Base-by-base conservation (phyloP, 1,140 invertebrate genomes). In the Brachystomella parvula region DNA sequence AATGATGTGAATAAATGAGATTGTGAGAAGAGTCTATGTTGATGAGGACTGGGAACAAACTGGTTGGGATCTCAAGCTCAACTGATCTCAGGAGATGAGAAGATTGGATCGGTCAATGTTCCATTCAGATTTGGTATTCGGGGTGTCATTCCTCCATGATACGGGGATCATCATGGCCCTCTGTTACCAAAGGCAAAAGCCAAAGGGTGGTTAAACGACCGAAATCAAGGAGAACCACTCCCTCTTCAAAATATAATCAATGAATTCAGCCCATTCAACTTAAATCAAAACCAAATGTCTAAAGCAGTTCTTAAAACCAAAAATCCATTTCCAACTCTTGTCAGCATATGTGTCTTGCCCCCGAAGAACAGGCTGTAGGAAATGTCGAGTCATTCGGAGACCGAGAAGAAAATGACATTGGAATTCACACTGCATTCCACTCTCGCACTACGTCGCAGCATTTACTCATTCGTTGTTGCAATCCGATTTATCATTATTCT, bases 171-270 rank as follows among this genome's bases (percentile, higher is more conserved):
- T 19, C 49, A 53, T 6, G 3, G 6, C 49, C 49, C 24, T 24
- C 24, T n/a, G n/a, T n/a, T n/a, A n/a, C n/a, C n/a, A n/a, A n/a
- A n/a, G 53, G 26, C 53, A 15, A 28, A 32, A 26, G 21, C 60
- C 9, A 9, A 15, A 47, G 32, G 30, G 17, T 31, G 44, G 65
- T 67, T 71, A 71, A 71, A 71, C 61, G 69, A 67, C 69, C 69
- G 69, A 67, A 65, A 71, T 67, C 69, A 71, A 71, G 69, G 69
- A 63, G 65, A 71, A 71, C 69, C 32, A 58, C 62, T 71, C 28
- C 31, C 29, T 9, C 39, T n/a, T 12, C 39, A 44, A 70, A 61
- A 47, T 60, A 31, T 24, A 35, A 60, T 17, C 24, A 19, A 60
- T 31, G 9, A 24, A 57, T 12, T 44, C 9, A 44, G 39, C 39